phyloP scores from a whole-genome alignment of 2,888 invertebrate genomes.

The Callosobruchus maculatus region DNA sequence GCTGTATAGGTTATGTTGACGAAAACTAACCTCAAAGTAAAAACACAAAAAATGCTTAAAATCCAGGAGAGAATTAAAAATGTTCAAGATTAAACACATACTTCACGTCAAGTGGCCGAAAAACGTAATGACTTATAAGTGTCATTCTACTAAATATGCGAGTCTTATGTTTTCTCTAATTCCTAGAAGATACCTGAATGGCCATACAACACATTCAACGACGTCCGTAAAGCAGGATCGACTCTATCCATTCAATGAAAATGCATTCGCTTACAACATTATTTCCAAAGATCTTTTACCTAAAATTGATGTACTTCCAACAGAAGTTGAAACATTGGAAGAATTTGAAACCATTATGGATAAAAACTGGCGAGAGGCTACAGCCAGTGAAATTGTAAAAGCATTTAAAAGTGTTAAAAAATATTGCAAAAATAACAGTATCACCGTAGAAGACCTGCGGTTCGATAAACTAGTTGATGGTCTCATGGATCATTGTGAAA shows the following conservation, averaged over 20 bases:
- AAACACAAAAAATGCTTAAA: too few relatives aligned
- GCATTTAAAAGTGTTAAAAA: conserved; percentile 35
- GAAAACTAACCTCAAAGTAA: too few relatives aligned
- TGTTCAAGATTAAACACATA: conserved; percentile 6
- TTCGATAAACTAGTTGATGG: conserved; percentile 47
- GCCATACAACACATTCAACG: neutral
- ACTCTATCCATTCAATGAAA: conserved; percentile 10
- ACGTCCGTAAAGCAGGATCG: neutral
- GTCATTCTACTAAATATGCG: neutral
- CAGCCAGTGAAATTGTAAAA: conserved; percentile 35
- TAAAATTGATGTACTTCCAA: neutral
- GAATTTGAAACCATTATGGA: conserved; percentile 20
- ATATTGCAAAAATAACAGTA: conserved; percentile 34
- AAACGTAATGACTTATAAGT: neutral
- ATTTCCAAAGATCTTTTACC: conserved; percentile 7
- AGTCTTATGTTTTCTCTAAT: neutral
- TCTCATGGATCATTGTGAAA: conserved; percentile 52
- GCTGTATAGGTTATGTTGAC: too few relatives aligned
- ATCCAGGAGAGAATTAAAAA: neutral
- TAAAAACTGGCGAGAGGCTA: conserved; percentile 32
- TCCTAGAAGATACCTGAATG: neutral
- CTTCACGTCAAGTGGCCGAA: neutral
- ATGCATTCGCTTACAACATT: conserved; percentile 18
- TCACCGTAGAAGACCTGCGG: conserved; percentile 37
- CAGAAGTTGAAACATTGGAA: neutral